A percentile compares a stretch with the other conserved stretches of the same genome.
Evolutionary conservation across 2,888 invertebrate species (phyloP).

Genomic region (Drosophila recens): DNA sequence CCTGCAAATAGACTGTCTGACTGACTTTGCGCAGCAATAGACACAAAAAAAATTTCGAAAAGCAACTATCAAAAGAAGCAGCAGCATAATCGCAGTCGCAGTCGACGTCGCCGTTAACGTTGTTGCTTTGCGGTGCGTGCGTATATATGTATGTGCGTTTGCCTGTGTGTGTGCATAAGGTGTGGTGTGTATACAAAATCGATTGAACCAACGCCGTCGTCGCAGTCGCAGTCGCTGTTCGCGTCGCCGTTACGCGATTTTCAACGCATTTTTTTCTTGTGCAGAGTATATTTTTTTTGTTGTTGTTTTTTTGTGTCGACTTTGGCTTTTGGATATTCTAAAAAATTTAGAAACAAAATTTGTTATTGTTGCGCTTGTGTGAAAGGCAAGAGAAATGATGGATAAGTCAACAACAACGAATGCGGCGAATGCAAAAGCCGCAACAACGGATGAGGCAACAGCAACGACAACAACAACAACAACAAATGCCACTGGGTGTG

Average conservation of each 20-base stretch:
- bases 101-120: slow-evolving; percentile 30
- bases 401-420: slow-evolving; percentile 71
- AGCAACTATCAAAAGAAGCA: slow-evolving; percentile 34
- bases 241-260: slow-evolving; percentile 50
- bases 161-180: slow-evolving; percentile 56
- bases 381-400: slow-evolving; percentile 42
- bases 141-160: slow-evolving; percentile 15
- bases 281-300: slow-evolving; percentile 23
- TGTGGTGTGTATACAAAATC: slow-evolving; percentile 77
- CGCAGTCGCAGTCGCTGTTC: slow-evolving; percentile 19
- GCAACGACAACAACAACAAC: slow-evolving; percentile 39
- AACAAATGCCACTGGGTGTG: slow-evolving; percentile 59
- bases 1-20: slow-evolving; percentile 2
- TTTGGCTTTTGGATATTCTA: slow-evolving; percentile 1
- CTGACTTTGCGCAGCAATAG: slow-evolving; percentile 32
- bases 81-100: slow-evolving; percentile 40
- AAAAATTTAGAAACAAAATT: no score
- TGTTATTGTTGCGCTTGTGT: slow-evolving; percentile 4
- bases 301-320: slow-evolving; percentile 22
- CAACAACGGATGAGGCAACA: slow-evolving; percentile 49
- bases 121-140: slow-evolving; percentile 28
- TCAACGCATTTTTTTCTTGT: slow-evolving; percentile 40
- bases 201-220: slow-evolving; percentile 53
- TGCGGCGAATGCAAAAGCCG: slow-evolving; percentile 50
- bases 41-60: slow-evolving; percentile 45